Percentiles rank a stretch among this genome's conserved stretches.
Conservation (phyloP, 2,797 vertebrate genomes). For the Spinus pinus region DNA sequence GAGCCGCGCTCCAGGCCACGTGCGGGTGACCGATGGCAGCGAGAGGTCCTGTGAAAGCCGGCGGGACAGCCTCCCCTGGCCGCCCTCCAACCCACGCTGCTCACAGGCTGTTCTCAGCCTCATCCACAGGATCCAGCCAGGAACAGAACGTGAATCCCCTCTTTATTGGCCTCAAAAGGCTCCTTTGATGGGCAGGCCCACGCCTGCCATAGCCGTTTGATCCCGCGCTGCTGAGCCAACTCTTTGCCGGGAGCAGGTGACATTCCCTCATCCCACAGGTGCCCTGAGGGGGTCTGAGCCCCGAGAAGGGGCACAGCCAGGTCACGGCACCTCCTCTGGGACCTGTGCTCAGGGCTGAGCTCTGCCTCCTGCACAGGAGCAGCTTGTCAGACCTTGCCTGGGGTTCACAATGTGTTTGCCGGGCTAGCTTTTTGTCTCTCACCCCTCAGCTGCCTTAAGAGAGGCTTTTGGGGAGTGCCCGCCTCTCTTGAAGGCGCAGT, state of each 20-base stretch:
- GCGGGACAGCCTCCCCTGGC: conserved; percentile 73
- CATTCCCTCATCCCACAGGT: neutral
- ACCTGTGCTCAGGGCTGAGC: no score
- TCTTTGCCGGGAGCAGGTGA: conserved; percentile 72
- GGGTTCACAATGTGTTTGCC: neutral
- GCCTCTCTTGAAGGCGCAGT: neutral
- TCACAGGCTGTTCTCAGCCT: conserved; percentile 82
- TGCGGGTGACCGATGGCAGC: conserved; percentile 66
- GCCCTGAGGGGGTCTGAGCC: neutral
- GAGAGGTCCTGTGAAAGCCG: conserved; percentile 78
- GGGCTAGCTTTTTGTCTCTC: neutral
- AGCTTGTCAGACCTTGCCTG: neutral
- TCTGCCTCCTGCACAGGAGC: neutral
- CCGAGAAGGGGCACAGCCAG: accelerated
- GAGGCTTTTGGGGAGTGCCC: neutral
- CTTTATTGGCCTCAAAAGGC: conserved; percentile 76
- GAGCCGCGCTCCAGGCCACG: conserved; percentile 9
- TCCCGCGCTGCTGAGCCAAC: neutral
- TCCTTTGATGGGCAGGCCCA: conserved; percentile 78
- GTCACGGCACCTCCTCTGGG: neutral
- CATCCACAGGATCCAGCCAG: conserved; percentile 60
- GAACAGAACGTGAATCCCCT: conserved; percentile 67
- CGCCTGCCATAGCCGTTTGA: conserved; percentile 65
- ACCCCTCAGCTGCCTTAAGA: neutral
- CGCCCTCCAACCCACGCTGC: conserved; percentile 65